phyloP scores from a whole-genome alignment of 2,888 invertebrate genomes.

The Euclidia mi region DNA sequence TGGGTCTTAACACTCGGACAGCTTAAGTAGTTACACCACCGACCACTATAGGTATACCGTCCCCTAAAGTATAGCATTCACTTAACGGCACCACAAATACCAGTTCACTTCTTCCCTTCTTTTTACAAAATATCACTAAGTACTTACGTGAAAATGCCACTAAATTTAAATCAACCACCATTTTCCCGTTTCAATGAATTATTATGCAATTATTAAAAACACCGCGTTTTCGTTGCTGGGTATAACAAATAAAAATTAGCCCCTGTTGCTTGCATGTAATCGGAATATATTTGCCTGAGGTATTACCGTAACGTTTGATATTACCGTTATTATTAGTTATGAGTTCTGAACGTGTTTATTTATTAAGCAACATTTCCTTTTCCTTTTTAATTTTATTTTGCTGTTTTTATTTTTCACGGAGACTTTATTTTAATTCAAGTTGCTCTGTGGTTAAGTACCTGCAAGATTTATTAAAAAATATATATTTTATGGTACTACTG shows the following conservation, averaged over 20 bases:
- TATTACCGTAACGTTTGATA: slow-evolving; percentile 21
- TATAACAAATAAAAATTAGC: slow-evolving; percentile 44
- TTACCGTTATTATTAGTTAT: slow-evolving; percentile 40
- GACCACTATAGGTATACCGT: slow-evolving; percentile 25
- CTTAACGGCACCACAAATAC: slow-evolving; percentile 29
- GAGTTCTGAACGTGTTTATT: slow-evolving; percentile 23
- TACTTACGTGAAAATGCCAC: slow-evolving; percentile 30
- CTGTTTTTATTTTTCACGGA: slow-evolving; percentile 1
- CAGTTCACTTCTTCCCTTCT: slow-evolving; percentile 22
- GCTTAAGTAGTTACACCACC: slow-evolving; percentile 36
- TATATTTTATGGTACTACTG: too few species aligned
- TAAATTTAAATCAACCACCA: slow-evolving; percentile 43
- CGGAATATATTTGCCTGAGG: slow-evolving; percentile 32
- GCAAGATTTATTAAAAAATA: too few species aligned
- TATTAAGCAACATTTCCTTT: slow-evolving; percentile 33
- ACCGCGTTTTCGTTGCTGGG: slow-evolving; percentile 22
- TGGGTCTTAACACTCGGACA: slow-evolving; percentile 20
- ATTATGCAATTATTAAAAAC: slow-evolving; percentile 54
- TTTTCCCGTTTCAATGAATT: slow-evolving; percentile 41
- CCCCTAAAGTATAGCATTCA: slow-evolving; percentile 19
- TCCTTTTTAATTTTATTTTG: slow-evolving; percentile 20
- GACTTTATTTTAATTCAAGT: too few species aligned
- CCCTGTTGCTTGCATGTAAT: slow-evolving; percentile 36
- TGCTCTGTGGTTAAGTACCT: too few species aligned
- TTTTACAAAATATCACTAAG: slow-evolving; percentile 8